Evolutionary conservation across 30 jellyfish, hydroid and myxozoan genomes (phyloP).

Genomic region (Hydra vulgaris): DNA sequence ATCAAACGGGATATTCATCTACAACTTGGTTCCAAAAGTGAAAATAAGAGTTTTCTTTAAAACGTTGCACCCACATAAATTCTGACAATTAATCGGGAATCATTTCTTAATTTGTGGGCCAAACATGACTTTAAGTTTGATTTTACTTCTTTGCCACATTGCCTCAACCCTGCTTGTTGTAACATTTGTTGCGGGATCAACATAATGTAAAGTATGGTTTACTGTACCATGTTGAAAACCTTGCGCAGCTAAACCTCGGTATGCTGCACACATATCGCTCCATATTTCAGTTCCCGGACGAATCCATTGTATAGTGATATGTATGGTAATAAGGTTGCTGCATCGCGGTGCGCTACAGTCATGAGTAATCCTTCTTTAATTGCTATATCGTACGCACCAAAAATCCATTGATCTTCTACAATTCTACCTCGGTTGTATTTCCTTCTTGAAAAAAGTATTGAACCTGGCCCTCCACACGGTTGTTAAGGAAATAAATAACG

Average conservation of each 20-base stretch:
- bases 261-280: conserved; percentile 41
- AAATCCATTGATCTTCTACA: conserved; percentile 28
- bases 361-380: conserved; percentile 28
- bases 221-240: conserved; percentile 34
- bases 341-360: conserved; percentile 33
- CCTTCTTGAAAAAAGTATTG: conserved; percentile 24
- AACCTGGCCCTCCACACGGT: conserved; percentile 33
- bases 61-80: conserved; percentile 14
- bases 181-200: conserved; percentile 41
- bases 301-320: conserved; percentile 13
- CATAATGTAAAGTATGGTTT: conserved; percentile 20
- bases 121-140: conserved; percentile 17
- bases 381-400: conserved; percentile 24
- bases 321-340: conserved; percentile 36
- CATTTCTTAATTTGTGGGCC: conserved; percentile 11
- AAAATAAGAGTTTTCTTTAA: conserved; percentile 4
- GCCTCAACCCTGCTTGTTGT: conserved; percentile 21
- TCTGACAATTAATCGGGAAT: conserved; percentile 13
- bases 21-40: conserved; percentile 31
- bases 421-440: conserved; percentile 40
- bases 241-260: conserved; percentile 13
- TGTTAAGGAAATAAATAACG: conserved; percentile 12
- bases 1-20: conserved; percentile 11
- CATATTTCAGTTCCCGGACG: conserved; percentile 26
- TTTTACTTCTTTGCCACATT: conserved; percentile 15